phyloP scores from a whole-genome alignment of 2,113 vertebrate genomes.

The Macroglossus sobrinus region DNA sequence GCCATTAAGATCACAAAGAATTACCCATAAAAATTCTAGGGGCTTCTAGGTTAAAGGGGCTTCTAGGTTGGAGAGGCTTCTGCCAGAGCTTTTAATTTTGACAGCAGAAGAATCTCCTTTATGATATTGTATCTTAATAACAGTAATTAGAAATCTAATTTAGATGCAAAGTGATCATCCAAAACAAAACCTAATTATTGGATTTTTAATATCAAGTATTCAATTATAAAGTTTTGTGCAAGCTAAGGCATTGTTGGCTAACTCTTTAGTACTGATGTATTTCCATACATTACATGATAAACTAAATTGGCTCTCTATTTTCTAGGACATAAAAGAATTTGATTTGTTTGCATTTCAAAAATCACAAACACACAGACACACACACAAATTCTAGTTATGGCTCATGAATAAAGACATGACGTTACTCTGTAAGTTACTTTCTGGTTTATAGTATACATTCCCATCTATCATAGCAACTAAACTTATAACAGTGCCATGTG shows the following conservation, averaged over 20 bases:
- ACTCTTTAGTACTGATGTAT: not conserved
- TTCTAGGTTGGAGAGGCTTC: not conserved
- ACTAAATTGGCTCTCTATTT: not conserved
- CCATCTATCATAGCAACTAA: not conserved
- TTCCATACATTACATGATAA: not conserved
- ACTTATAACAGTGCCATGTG: not conserved
- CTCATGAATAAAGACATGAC: slow-evolving; percentile 9
- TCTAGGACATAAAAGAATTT: not conserved
- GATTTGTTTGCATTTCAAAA: not conserved
- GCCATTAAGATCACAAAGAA: not conserved
- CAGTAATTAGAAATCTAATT: not conserved
- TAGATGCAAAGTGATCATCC: not conserved
- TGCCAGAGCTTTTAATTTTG: not conserved
- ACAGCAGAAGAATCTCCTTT: not conserved
- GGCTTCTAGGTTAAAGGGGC: not conserved
- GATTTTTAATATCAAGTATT: not conserved
- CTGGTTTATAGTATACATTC: not conserved
- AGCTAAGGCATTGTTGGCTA: not conserved
- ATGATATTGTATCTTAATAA: not conserved
- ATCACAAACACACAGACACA: not conserved
- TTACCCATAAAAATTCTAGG: not conserved
- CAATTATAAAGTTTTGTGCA: not conserved
- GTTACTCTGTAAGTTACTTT: not conserved
- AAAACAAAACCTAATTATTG: not conserved
- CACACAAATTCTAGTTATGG: not conserved